Conservation (phyloP, 2,888 invertebrate species). For the Apotomis capreana region DNA sequence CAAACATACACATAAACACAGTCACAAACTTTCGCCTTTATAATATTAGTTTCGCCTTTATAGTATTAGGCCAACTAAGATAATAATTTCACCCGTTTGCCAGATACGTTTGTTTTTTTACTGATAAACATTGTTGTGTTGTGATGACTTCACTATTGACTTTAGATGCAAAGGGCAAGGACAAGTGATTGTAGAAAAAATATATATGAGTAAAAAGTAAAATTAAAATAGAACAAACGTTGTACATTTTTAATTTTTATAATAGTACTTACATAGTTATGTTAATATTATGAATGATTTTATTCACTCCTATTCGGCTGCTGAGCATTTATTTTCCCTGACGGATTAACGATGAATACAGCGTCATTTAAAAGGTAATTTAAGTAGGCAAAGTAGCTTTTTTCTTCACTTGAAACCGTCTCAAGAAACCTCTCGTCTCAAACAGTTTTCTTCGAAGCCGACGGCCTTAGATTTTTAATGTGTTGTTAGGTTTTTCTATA, state of each 20-base stretch:
- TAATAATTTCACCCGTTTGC: too few relatives aligned
- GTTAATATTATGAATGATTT: neutral
- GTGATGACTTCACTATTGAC: too few relatives aligned
- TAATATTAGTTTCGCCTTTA: too few relatives aligned
- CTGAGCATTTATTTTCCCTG: neutral
- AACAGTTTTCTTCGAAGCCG: neutral
- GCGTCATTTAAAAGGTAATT: constrained; percentile 21
- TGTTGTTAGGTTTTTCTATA: neutral
- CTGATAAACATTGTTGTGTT: too few relatives aligned
- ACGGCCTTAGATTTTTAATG: neutral
- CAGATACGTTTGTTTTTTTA: too few relatives aligned
- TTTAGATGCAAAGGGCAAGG: too few relatives aligned
- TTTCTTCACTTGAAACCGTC: constrained; percentile 27
- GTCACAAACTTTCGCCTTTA: too few relatives aligned
- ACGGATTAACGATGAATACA: constrained; percentile 11
- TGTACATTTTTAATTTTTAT: neutral
- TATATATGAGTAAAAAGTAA: too few relatives aligned
- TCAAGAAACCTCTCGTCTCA: constrained; percentile 30
- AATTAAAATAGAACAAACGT: too few relatives aligned
- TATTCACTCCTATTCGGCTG: neutral
- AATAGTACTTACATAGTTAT: neutral
- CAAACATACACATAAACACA: too few relatives aligned
- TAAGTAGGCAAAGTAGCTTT: constrained; percentile 12
- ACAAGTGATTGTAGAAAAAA: too few relatives aligned
- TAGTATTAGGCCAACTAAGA: too few relatives aligned